Conservation (phyloP, 1,140 invertebrate genomes). For the Cyrtorhinus lividipennis region DNA sequence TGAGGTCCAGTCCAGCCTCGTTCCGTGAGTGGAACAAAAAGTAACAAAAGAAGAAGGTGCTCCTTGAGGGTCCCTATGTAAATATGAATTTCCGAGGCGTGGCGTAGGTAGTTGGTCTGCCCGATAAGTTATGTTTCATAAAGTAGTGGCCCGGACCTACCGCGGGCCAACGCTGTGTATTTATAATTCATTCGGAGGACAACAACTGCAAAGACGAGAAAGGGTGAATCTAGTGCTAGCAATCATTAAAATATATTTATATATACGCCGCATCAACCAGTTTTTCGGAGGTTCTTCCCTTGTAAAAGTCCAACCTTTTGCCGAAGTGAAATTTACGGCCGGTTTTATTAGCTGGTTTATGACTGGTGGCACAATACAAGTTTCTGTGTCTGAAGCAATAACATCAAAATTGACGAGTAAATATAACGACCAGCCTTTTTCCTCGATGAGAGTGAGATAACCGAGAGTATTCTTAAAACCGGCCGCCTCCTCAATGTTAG, state of each 20-base stretch:
- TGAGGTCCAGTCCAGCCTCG: too few relatives aligned
- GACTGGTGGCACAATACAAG: too few relatives aligned
- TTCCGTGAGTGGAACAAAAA: too few relatives aligned
- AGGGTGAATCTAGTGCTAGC: neutral
- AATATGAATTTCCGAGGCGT: conserved; percentile 8
- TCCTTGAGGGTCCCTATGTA: neutral
- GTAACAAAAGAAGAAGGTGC: neutral
- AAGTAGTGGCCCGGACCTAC: conserved; percentile 5
- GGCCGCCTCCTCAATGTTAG: too few relatives aligned
- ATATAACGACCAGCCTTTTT: too few relatives aligned
- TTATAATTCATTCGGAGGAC: neutral
- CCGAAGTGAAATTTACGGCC: neutral
- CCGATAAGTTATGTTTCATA: conserved; percentile 8
- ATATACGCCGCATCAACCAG: neutral
- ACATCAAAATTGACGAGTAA: too few relatives aligned
- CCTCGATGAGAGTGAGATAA: too few relatives aligned
- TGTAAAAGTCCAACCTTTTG: neutral
- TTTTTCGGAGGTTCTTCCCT: neutral
- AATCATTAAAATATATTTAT: neutral
- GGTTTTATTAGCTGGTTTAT: too few relatives aligned
- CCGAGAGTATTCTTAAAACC: too few relatives aligned
- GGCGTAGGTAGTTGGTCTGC: conserved; percentile 3
- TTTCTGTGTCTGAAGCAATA: too few relatives aligned
- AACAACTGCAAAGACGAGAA: neutral
- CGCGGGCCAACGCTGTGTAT: neutral